Evolutionary conservation across 2,797 vertebrate genomes (phyloP), one percentile per base, ranked within the genome.

Genomic region (Botia almorhae): DNA sequence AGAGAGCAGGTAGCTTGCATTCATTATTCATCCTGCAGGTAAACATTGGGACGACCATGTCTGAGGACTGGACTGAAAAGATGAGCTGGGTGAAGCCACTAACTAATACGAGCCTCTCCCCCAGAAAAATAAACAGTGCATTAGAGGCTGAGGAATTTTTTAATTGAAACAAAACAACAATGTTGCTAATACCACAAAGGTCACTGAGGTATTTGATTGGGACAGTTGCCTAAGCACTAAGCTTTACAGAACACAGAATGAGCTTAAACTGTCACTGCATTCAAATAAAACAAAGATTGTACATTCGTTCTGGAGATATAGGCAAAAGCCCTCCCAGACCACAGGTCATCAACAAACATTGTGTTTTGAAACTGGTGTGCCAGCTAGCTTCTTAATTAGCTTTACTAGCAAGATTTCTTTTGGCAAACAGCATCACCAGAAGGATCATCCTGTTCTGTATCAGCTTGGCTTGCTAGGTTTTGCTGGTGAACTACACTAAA

Each of bases 21-120:
- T 91, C 91, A 94, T 94, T 92, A 94, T 94, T 94, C 91, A 93
- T 92, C 89, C 90, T 83, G 75, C 89, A 86, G 89, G 92, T 90
- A 90, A 89, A 88, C 86, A 89, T 91, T 89, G 87, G 88, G 90
- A 88, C 90, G 86, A 88, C 90, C 88, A 70, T 87, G 86, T 87
- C 80, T 86, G 87, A 88, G 86, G 79, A 84, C 90, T 81, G 81
- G 88, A 91, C 91, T 88, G 83, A 88, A 84, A 85, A 72, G 83
- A 85, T 67, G 74, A 83, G 33, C 33, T 33, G 33, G 33, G 33
- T 33, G 33, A 33, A 85, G 82, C 89, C 88, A 90, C 89, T 93
- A 91, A 94, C 92, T 92, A 91, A 90, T 86, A 90, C 88, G 89
- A 85, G 86, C 85, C 88, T 89, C 87, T 87, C 92, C 90, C 91